Evolutionary conservation across 2,113 vertebrate species (phyloP).

Genomic region (Gopherus flavomarginatus): DNA sequence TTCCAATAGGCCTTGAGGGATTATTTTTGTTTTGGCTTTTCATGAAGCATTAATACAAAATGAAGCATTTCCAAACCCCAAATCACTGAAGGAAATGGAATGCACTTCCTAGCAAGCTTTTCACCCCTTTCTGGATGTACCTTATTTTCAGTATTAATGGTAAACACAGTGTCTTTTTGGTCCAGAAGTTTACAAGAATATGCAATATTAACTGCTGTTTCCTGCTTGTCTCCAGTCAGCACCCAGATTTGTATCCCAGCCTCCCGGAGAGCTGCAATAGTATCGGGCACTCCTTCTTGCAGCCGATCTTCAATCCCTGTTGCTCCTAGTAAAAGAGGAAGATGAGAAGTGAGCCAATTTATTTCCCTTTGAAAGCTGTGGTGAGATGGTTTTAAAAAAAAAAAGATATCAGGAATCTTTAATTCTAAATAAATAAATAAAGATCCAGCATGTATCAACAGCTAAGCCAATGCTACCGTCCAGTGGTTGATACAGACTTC

Average conservation of each 20-base stretch:
- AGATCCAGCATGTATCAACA: background rate
- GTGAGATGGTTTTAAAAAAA: background rate
- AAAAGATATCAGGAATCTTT: background rate
- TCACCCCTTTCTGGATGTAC: conserved; percentile 71
- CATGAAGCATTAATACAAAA: conserved; percentile 4
- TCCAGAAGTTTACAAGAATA: conserved; percentile 92
- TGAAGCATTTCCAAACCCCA: background rate
- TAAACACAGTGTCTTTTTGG: conserved; percentile 89
- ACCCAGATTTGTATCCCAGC: conserved; percentile 96
- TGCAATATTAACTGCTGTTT: conserved; percentile 95
- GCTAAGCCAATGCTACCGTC: background rate
- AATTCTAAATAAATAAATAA: background rate
- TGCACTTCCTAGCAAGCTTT: fast-evolving
- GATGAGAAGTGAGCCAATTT: background rate
- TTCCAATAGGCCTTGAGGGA: background rate
- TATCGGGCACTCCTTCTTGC: conserved; percentile 92
- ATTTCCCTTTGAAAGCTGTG: background rate
- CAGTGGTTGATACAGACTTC: background rate
- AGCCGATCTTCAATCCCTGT: conserved; percentile 97
- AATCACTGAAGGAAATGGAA: background rate
- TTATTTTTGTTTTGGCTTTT: background rate
- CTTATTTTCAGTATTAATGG: conserved; percentile 89
- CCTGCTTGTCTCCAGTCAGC: conserved; percentile 95
- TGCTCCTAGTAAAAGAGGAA: conserved; percentile 82
- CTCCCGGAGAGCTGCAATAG: conserved; percentile 86